Percentiles rank a stretch among this genome's conserved stretches.
phyloP scores from a whole-genome alignment of 2,888 invertebrate genomes.

The Eupithecia subfuscata region DNA sequence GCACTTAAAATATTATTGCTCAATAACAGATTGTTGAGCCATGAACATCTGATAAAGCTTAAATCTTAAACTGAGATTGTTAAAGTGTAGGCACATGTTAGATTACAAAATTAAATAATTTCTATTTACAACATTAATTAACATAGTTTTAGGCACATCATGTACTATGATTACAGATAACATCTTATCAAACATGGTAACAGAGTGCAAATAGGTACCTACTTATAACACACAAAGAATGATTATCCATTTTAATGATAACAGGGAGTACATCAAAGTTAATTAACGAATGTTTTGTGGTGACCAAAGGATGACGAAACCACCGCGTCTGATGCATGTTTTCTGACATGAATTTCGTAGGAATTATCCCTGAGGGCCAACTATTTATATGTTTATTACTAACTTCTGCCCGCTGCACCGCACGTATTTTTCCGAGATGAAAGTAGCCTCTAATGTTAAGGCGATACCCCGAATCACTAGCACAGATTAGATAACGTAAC shows the following conservation, averaged over 20 bases:
- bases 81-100: neutral
- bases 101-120: neutral
- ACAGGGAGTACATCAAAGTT: neutral
- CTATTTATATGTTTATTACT: neutral
- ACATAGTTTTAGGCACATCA: neutral
- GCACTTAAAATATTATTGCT: constrained; percentile 1
- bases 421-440: neutral
- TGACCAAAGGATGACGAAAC: neutral
- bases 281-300: neutral
- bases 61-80: neutral
- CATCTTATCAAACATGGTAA: constrained; percentile 9
- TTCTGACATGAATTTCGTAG: neutral
- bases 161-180: constrained; percentile 5
- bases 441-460: neutral
- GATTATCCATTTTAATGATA: constrained; percentile 11
- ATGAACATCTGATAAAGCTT: neutral
- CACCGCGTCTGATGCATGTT: neutral
- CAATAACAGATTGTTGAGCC: neutral
- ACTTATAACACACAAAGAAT: neutral
- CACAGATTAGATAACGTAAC: no score
- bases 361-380: neutral
- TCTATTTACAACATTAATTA: neutral
- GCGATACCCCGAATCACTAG: no score
- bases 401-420: neutral
- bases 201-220: neutral